phyloP scores from a whole-genome alignment of 92 coral and sea anemone species.

The Muricea muricata region DNA sequence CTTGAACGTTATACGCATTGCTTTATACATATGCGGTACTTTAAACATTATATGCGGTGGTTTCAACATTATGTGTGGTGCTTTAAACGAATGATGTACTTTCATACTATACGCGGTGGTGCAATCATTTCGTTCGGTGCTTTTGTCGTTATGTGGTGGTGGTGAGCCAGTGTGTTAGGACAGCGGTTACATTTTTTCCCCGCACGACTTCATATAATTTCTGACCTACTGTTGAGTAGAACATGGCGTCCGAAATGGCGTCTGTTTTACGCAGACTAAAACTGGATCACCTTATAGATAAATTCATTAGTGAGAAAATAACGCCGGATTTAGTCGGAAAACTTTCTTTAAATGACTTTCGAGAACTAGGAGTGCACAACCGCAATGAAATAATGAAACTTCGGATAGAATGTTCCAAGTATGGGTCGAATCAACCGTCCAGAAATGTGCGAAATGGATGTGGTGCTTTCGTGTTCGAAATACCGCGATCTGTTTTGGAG shows the following conservation, averaged over 20 bases:
- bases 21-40: no score
- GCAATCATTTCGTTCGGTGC: background rate
- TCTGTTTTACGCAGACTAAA: conserved; percentile 33
- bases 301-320: conserved; percentile 26
- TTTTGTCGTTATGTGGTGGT: background rate
- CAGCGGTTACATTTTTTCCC: background rate
- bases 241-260: background rate
- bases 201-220: background rate
- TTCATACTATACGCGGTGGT: no score
- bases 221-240: no score
- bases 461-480: conserved; percentile 34
- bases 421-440: conserved; percentile 41
- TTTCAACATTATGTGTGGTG: no score
- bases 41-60: no score
- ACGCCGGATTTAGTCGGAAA: conserved; percentile 46
- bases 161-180: background rate
- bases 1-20: no score
- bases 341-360: conserved; percentile 49
- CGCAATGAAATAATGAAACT: conserved; percentile 49
- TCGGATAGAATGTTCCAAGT: conserved; percentile 34
- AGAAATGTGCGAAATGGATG: conserved; percentile 22
- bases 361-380: conserved; percentile 39
- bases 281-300: conserved; percentile 46
- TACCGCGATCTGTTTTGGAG: conserved; percentile 25
- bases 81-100: no score